Conservation (phyloP, 2,113 vertebrate genomes). For the Aphyosemion australe region DNA sequence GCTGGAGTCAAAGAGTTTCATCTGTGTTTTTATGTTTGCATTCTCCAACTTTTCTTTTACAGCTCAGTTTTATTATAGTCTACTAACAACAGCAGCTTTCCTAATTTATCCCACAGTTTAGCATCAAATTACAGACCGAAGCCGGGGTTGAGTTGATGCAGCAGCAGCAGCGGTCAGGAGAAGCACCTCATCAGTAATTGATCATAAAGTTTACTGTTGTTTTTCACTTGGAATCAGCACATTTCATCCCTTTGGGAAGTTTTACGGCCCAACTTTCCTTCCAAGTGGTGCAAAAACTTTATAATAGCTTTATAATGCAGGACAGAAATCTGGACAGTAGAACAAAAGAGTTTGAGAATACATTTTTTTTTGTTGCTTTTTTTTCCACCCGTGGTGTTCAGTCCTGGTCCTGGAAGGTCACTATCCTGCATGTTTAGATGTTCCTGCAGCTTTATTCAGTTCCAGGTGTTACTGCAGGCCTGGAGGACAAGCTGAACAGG, state of each 20-base stretch:
- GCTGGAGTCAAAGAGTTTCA: no score
- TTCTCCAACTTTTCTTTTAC: neutral
- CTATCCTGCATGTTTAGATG: no score
- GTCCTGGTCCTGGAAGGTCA: no score
- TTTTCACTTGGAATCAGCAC: neutral
- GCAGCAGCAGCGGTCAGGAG: neutral
- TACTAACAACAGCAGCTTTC: neutral
- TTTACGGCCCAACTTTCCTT: neutral
- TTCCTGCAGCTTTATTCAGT: no score
- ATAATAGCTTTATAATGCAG: neutral
- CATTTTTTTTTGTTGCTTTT: no score
- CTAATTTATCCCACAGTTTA: neutral
- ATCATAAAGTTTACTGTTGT: neutral
- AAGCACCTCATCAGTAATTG: neutral
- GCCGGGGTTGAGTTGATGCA: neutral
- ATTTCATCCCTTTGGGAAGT: neutral
- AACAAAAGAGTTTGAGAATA: no score
- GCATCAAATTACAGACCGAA: slow-evolving; percentile 1
- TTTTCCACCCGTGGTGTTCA: no score
- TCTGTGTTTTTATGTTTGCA: no score
- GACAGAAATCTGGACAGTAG: neutral
- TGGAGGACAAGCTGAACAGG: no score
- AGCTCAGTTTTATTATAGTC: neutral
- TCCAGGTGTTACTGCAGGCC: no score
- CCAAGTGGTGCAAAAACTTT: neutral